Conservation (phyloP, 2,113 vertebrate species). For the Siphamia tubifer region DNA sequence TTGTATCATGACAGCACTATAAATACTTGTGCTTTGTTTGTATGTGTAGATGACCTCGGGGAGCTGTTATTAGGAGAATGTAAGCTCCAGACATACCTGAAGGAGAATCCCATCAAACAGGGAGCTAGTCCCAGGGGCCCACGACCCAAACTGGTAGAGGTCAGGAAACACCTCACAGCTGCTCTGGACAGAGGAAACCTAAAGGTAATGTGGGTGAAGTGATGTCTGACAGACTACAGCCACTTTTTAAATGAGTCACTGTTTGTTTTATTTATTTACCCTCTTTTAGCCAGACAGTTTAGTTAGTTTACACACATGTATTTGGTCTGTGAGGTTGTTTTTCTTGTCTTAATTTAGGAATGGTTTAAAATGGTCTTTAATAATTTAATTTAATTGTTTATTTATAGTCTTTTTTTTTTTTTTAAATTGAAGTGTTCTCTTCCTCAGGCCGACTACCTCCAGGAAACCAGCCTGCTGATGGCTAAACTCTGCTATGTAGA, state of each 20-base stretch:
- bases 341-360: no score
- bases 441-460: conserved; percentile 88
- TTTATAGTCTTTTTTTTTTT: not conserved
- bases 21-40: not conserved
- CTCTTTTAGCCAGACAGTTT: no score
- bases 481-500: conserved; percentile 95
- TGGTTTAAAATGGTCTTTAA: no score
- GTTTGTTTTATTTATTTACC: not conserved
- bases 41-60: conserved; percentile 89
- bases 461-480: conserved; percentile 92
- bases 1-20: not conserved
- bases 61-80: conserved; percentile 93
- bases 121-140: conserved; percentile 86
- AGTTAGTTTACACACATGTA: no score
- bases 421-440: not conserved
- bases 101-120: conserved; percentile 91
- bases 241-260: not conserved
- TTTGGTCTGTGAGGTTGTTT: no score
- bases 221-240: not conserved
- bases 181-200: conserved; percentile 94
- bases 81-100: conserved; percentile 93
- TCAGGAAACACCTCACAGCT: conserved; percentile 92
- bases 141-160: conserved; percentile 88
- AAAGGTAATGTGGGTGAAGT: conserved; percentile 80
- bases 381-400: no score